A percentile compares a stretch with the other conserved stretches of the same genome.
phyloP scores from a whole-genome alignment of 1,140 invertebrate genomes.

The Schlechtendalia chinensis region DNA sequence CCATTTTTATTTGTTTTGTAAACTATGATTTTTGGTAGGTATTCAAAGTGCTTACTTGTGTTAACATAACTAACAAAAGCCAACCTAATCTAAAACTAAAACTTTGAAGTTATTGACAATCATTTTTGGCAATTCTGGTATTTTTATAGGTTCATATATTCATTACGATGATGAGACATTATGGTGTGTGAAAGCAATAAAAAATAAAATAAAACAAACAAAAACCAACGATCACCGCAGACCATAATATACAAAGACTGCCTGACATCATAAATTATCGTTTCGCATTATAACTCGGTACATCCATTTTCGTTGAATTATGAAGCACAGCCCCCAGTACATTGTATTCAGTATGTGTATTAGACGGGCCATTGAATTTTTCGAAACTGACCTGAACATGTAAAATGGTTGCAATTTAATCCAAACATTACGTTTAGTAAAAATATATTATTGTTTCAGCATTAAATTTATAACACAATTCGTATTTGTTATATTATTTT shows the following conservation, averaged over 20 bases:
- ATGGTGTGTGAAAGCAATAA: constrained; percentile 2
- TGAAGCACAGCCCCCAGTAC: not conserved
- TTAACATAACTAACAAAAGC: not conserved
- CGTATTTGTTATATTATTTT: not conserved
- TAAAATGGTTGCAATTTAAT: constrained; percentile 3
- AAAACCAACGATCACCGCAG: constrained; percentile 15
- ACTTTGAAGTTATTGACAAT: constrained; percentile 17
- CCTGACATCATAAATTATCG: constrained; percentile 15
- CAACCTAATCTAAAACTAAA: not conserved
- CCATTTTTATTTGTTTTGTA: no score
- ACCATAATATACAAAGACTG: constrained; percentile 16
- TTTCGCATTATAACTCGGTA: constrained; percentile 5
- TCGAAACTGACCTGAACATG: not conserved
- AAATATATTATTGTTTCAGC: not conserved
- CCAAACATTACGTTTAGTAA: not conserved
- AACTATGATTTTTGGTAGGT: not conserved
- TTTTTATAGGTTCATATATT: constrained; percentile 39
- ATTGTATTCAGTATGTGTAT: constrained; percentile 16
- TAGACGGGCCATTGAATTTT: not conserved
- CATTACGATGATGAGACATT: constrained; percentile 19
- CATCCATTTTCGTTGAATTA: constrained; percentile 22
- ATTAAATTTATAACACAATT: not conserved
- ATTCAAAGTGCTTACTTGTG: not conserved
- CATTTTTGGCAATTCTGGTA: constrained; percentile 29
- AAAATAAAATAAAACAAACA: constrained; percentile 24